A percentile compares a stretch with the other conserved stretches of the same genome.
Conservation (phyloP, 2,113 vertebrate genomes). For the Peromyscus maniculatus region DNA sequence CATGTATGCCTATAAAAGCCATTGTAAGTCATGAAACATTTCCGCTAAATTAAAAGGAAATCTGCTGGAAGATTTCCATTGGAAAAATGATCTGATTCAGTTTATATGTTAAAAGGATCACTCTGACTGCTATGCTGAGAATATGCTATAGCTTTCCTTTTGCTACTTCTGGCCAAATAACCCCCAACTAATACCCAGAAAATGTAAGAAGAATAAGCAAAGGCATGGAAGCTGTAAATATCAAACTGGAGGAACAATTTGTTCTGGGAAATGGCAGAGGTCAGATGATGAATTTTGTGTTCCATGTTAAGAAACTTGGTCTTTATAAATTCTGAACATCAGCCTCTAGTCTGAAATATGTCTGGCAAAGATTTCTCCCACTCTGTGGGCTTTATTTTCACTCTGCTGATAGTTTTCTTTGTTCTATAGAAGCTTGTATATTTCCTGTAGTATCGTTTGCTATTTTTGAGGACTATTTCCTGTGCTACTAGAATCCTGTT, state of each 20-base stretch:
- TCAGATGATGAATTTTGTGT: slow-evolving; percentile 47
- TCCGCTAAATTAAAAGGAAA: not conserved
- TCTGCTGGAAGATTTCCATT: not conserved
- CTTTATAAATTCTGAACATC: not conserved
- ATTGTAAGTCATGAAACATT: slow-evolving; percentile 24
- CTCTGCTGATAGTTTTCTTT: not conserved
- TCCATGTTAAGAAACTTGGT: slow-evolving; percentile 1
- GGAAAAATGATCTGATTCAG: not conserved
- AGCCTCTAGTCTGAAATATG: not conserved
- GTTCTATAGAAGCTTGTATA: not conserved
- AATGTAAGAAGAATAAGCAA: slow-evolving; percentile 28
- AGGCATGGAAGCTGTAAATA: slow-evolving; percentile 33
- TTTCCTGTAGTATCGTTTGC: not conserved
- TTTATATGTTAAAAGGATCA: not conserved
- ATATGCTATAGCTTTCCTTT: not conserved
- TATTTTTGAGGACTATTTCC: not conserved
- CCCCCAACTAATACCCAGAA: not conserved
- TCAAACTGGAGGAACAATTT: slow-evolving; percentile 2
- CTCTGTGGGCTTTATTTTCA: not conserved
- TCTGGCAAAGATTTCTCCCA: not conserved
- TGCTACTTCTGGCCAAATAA: not conserved
- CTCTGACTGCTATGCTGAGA: not conserved
- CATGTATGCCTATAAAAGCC: not conserved
- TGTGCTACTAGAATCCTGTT: not conserved
- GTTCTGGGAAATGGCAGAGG: slow-evolving; percentile 3